Percentiles rank a stretch among this genome's conserved stretches.
Conservation (phyloP, 2,113 vertebrate species). For the Oreochromis spilurus region DNA sequence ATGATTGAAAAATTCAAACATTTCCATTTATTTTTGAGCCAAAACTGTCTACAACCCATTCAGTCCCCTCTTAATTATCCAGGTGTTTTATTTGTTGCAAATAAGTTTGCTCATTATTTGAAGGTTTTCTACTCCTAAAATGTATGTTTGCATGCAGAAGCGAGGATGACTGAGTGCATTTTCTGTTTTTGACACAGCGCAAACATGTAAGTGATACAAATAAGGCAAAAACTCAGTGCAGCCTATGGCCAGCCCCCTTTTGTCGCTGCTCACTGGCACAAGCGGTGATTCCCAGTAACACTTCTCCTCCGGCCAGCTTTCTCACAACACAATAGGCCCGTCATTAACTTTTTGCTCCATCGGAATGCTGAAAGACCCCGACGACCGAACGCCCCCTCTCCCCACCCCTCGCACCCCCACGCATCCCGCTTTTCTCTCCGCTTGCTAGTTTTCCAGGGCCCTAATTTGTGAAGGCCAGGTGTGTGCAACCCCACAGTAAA, state of each 20-base stretch:
- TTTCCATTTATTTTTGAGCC: background rate
- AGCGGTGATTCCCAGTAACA: constrained; percentile 60
- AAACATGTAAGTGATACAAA: constrained; percentile 58
- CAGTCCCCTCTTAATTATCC: background rate
- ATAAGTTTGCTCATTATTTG: background rate
- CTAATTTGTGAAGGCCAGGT: constrained; percentile 77
- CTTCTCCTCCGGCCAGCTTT: constrained; percentile 51
- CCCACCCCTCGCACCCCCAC: constrained; percentile 14
- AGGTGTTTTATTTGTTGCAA: background rate
- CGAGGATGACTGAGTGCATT: background rate
- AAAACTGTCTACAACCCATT: background rate
- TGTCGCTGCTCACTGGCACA: constrained; percentile 65
- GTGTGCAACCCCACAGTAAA: constrained; percentile 56
- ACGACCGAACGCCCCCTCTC: constrained; percentile 13
- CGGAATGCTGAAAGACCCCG: constrained; percentile 71
- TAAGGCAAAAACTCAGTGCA: constrained; percentile 30
- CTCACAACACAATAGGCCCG: constrained; percentile 60
- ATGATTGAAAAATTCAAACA: background rate
- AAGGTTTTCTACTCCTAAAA: background rate
- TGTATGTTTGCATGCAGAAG: background rate
- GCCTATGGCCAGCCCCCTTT: constrained; percentile 50
- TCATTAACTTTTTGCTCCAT: constrained; percentile 80
- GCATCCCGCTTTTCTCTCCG: constrained; percentile 49
- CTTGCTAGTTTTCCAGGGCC: constrained; percentile 53
- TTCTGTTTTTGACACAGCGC: constrained; percentile 15